These are phyloP conservation scores for Sitobion miscanthi DNA, from an alignment of 1,140 invertebrate genomes.

Conservation along the genomic window DNA sequence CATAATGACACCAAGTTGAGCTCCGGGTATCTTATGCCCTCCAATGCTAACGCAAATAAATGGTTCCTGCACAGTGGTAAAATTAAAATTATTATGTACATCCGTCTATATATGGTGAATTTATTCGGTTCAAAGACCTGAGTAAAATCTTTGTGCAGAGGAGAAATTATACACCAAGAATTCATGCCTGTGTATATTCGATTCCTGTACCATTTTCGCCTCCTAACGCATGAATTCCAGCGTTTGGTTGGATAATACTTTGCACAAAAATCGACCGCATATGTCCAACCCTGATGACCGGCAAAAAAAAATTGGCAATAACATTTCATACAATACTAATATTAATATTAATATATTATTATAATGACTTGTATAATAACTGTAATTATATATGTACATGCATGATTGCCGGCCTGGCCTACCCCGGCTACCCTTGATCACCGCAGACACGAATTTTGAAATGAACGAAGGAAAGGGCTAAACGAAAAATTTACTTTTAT, in stretches of 20 bases:
- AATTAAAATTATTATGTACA: conserved; percentile 55
- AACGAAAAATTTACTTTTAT: too few relatives aligned
- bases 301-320: not conserved
- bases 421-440: too few relatives aligned
- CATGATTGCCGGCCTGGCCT: too few relatives aligned
- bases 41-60: conserved; percentile 86
- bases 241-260: conserved; percentile 82
- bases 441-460: too few relatives aligned
- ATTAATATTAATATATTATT: not conserved
- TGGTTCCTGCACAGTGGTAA: conserved; percentile 68
- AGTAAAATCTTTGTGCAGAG: conserved; percentile 85
- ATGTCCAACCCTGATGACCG: conserved; percentile 79
- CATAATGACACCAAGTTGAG: conserved; percentile 73
- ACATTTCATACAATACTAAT: not conserved
- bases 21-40: conserved; percentile 80
- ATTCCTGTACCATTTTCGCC: conserved; percentile 87
- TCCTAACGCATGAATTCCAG: conserved; percentile 89
- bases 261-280: conserved; percentile 89
- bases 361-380: not conserved
- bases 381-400: too few relatives aligned
- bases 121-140: conserved; percentile 65
- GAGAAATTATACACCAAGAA: conserved; percentile 88
- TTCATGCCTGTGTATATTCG: conserved; percentile 86
- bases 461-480: too few relatives aligned
- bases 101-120: not conserved